phyloP scores from a whole-genome alignment of 2,888 invertebrate species.

The Tryphoninae sp. region DNA sequence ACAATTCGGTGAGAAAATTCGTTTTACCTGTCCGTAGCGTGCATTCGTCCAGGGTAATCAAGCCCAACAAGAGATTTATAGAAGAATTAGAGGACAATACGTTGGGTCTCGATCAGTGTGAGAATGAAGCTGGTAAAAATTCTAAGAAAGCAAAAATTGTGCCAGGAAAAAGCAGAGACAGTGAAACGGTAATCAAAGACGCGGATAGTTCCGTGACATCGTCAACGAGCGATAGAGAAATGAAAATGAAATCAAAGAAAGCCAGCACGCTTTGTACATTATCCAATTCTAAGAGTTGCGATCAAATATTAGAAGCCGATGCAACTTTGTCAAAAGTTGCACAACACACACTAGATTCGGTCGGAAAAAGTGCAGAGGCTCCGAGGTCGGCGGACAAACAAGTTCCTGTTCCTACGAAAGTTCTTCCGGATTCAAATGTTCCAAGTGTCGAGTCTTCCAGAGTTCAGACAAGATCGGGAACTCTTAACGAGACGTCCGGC shows the following conservation, averaged over 20 bases:
- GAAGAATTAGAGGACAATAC: conserved; percentile 84
- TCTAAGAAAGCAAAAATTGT: conserved; percentile 74
- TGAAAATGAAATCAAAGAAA: conserved; percentile 67
- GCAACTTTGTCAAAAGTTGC: conserved; percentile 65
- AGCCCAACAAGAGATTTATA: conserved; percentile 92
- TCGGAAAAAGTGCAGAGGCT: conserved; percentile 33
- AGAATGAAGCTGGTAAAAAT: conserved; percentile 71
- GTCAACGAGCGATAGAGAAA: conserved; percentile 67
- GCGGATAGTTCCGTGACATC: conserved; percentile 50
- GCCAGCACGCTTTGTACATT: conserved; percentile 35
- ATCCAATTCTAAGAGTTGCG: conserved; percentile 53
- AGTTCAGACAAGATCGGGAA: conserved; percentile 78
- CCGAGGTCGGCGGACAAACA: conserved; percentile 64
- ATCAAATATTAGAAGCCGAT: conserved; percentile 57
- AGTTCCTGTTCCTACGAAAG: conserved; percentile 74
- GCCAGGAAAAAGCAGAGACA: conserved; percentile 61
- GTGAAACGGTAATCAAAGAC: conserved; percentile 53
- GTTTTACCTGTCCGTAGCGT: conserved; percentile 91
- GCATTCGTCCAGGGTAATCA: conserved; percentile 93
- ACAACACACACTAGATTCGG: conserved; percentile 59
- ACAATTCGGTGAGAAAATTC: conserved; percentile 84
- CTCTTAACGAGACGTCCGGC: conserved; percentile 69
- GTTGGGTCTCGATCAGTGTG: conserved; percentile 74
- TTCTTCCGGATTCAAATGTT: conserved; percentile 78
- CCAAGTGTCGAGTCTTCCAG: conserved; percentile 79